These are phyloP conservation scores for Catocala fraxini DNA, from an alignment of 2,888 invertebrate genomes.

Conservation along the genomic window DNA sequence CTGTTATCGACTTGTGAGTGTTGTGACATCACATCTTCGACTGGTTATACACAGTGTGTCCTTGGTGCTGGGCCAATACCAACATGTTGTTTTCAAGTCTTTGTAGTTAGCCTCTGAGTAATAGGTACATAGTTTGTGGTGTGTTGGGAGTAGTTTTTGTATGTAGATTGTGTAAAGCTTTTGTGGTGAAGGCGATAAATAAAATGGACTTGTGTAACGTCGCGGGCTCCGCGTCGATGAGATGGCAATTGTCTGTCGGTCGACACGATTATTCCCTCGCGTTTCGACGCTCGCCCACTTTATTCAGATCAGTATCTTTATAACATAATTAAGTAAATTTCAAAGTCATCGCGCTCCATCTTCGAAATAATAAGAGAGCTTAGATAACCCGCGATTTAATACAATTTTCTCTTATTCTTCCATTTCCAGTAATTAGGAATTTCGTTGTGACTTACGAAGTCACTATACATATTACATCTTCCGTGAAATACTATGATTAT, in stretches of 20 bases:
- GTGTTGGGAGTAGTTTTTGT: neutral
- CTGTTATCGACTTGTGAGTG: slow-evolving; percentile 41
- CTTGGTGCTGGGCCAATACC: slow-evolving; percentile 1
- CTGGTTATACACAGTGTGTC: neutral
- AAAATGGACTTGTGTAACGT: slow-evolving; percentile 35
- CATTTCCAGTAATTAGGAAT: slow-evolving; percentile 70
- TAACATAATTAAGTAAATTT: slow-evolving; percentile 81
- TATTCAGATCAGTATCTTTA: slow-evolving; percentile 76
- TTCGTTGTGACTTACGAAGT: slow-evolving; percentile 62
- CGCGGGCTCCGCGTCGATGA: slow-evolving; percentile 31
- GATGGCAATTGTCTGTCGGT: slow-evolving; percentile 62
- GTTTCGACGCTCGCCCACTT: slow-evolving; percentile 60
- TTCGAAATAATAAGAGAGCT: slow-evolving; percentile 75
- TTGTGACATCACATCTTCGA: slow-evolving; percentile 28
- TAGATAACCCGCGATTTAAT: slow-evolving; percentile 74
- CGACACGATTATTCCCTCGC: slow-evolving; percentile 48
- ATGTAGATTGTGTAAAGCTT: slow-evolving; percentile 5
- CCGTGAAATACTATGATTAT: slow-evolving; percentile 44
- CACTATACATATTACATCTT: slow-evolving; percentile 58
- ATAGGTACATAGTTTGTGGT: too few species aligned
- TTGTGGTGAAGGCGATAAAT: slow-evolving; percentile 38
- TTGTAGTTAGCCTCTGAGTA: neutral
- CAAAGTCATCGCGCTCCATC: slow-evolving; percentile 70
- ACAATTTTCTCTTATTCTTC: slow-evolving; percentile 70
- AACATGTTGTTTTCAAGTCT: neutral